These are phyloP conservation scores for Centropristis striata DNA, from an alignment of 2,113 vertebrate species.

Conservation along the genomic window DNA sequence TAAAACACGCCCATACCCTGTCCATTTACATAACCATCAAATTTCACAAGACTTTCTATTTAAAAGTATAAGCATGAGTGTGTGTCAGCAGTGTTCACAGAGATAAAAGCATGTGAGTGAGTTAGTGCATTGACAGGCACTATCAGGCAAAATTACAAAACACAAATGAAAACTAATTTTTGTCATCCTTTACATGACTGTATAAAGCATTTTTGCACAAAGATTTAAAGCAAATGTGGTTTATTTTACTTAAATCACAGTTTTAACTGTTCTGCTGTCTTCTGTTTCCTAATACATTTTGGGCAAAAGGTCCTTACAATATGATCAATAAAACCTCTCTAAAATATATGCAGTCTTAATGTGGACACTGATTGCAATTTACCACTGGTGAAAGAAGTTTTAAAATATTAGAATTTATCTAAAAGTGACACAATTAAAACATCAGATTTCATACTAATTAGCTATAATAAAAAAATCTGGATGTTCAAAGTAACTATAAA, in stretches of 20 bases:
- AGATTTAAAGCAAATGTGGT: neutral
- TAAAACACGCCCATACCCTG: neutral
- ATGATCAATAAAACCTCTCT: neutral
- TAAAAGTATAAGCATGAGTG: neutral
- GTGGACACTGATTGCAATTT: neutral
- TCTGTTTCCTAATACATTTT: neutral
- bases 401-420: neutral
- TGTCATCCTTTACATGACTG: neutral
- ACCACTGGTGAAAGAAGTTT: neutral
- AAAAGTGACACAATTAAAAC: no score
- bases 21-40: conserved; percentile 32
- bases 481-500: no score
- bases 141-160: neutral
- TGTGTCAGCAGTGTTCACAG: neutral
- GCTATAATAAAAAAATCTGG: no score
- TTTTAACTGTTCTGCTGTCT: neutral
- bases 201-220: neutral
- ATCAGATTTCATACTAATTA: no score
- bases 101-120: neutral
- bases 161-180: neutral
- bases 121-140: no score
- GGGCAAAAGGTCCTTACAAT: neutral
- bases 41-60: conserved; percentile 15
- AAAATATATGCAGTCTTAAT: no score
- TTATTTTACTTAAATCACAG: neutral